A percentile compares a stretch with the other conserved stretches of the same genome.
phyloP scores from a whole-genome alignment of 2,797 vertebrate species.

The Mus caroli region DNA sequence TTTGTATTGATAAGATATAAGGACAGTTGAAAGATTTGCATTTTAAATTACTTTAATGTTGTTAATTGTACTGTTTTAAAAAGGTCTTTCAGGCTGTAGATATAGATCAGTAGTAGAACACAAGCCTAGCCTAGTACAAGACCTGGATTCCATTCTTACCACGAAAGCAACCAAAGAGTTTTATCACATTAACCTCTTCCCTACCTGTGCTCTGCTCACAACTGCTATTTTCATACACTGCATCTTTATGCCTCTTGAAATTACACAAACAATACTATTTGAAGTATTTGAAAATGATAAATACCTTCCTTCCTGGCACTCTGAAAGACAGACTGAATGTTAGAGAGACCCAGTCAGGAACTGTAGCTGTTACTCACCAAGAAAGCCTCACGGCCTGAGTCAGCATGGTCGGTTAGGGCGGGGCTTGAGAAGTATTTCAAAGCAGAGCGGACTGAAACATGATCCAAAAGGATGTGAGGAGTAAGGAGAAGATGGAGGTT shows the following conservation, averaged over 20 bases:
- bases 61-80: neutral
- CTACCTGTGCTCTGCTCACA: neutral
- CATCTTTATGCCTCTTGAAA: neutral
- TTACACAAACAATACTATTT: neutral
- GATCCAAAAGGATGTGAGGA: neutral
- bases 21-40: neutral
- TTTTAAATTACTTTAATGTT: neutral
- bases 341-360: neutral
- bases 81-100: neutral
- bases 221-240: neutral
- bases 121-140: neutral
- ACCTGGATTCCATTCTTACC: neutral
- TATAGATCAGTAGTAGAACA: neutral
- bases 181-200: neutral
- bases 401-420: neutral
- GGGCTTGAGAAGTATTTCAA: neutral
- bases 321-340: neutral
- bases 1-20: neutral
- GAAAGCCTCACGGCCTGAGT: neutral
- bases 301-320: neutral
- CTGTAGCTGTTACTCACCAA: neutral
- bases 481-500: neutral
- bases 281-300: neutral
- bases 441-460: neutral
- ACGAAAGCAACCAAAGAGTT: neutral